Percentiles rank a stretch among this genome's conserved stretches.
phyloP scores from a whole-genome alignment of 2,113 vertebrate genomes.

The Prolemur simus region DNA sequence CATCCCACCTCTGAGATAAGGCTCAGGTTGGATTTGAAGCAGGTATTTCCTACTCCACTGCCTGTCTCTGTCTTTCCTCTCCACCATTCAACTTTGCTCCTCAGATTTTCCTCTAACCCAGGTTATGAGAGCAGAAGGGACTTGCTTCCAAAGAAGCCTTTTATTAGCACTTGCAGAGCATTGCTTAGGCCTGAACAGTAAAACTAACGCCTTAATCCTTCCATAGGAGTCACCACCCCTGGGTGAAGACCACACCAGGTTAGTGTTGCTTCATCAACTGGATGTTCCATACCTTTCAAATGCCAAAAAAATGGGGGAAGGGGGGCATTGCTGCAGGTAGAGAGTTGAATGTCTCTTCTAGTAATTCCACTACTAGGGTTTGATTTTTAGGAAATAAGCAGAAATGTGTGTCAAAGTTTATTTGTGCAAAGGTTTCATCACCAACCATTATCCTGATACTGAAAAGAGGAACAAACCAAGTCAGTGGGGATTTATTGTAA shows the following conservation, averaged over 20 bases:
- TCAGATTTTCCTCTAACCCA: neutral
- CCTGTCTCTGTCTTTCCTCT: neutral
- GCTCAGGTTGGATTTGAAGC: neutral
- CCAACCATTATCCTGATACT: neutral
- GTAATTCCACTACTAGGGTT: neutral
- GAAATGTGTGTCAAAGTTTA: neutral
- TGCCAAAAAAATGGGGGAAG: neutral
- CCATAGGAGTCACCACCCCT: neutral
- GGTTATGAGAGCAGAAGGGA: neutral
- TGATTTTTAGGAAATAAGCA: neutral
- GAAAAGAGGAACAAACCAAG: neutral
- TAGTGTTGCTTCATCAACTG: neutral
- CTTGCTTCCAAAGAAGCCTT: neutral
- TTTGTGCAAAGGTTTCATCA: neutral
- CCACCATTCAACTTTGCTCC: neutral
- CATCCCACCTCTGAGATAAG: neutral
- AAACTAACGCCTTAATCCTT: neutral
- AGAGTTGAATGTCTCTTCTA: neutral
- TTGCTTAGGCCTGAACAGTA: neutral
- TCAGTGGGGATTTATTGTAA: neutral
- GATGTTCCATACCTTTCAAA: neutral
- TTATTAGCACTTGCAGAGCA: neutral
- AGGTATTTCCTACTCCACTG: neutral
- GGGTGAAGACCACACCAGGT: neutral
- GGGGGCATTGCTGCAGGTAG: neutral